Evolutionary conservation across 2,888 invertebrate species (phyloP).

Genomic region (Nycteola revayana): DNA sequence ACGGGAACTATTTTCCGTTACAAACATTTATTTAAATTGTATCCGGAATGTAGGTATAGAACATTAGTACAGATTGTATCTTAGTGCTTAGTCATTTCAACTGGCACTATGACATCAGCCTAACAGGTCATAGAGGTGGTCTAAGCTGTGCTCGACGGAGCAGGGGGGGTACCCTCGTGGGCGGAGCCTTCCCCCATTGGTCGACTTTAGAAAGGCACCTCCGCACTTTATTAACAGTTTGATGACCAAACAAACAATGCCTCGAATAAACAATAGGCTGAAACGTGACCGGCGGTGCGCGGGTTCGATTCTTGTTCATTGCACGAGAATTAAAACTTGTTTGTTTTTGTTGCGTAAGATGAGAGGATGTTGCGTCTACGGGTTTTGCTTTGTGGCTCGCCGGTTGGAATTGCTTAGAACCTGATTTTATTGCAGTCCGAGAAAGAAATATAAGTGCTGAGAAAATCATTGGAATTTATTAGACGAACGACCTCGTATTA

Average conservation of each 20-base stretch:
- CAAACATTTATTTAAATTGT: no score
- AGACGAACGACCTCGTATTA: no score
- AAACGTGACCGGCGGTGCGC: constrained; percentile 49
- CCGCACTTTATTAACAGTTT: constrained; percentile 32
- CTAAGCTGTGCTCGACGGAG: constrained; percentile 17
- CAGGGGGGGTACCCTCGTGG: constrained; percentile 20
- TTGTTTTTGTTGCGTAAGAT: constrained; percentile 31
- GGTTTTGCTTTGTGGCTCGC: constrained; percentile 24
- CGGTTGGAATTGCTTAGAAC: background rate
- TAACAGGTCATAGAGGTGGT: constrained; percentile 16
- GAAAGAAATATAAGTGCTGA: no score
- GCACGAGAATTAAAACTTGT: constrained; percentile 30
- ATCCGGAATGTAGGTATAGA: no score
- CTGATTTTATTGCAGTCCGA: no score
- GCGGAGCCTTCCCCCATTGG: constrained; percentile 28
- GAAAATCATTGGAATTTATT: no score
- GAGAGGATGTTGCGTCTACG: constrained; percentile 34
- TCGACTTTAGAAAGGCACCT: constrained; percentile 32
- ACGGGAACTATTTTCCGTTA: no score
- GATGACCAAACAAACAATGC: constrained; percentile 39
- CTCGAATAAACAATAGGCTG: constrained; percentile 48
- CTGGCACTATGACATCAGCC: no score
- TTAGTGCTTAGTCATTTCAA: no score
- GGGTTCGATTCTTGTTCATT: constrained; percentile 39
- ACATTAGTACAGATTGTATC: no score